Evolutionary conservation across 2,888 invertebrate genomes (phyloP).

Genomic region (Erebia ligea): DNA sequence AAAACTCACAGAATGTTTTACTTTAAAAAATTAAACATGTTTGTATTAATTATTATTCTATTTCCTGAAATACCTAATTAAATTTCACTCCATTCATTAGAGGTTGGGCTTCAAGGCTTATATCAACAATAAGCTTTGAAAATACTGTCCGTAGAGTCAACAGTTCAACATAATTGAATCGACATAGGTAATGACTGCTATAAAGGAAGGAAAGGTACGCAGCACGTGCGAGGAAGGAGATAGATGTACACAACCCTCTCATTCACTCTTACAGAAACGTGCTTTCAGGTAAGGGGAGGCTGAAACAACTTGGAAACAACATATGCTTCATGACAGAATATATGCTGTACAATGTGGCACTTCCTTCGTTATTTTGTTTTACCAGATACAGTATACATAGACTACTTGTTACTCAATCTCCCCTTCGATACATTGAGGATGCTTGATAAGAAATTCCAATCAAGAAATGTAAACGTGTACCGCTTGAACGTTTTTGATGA

Average conservation of each 20-base stretch:
- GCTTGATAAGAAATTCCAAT: slow-evolving; percentile 68
- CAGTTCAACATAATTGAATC: slow-evolving; percentile 73
- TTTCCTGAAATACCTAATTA: not conserved
- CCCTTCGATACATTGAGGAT: slow-evolving; percentile 50
- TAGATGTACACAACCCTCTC: slow-evolving; percentile 40
- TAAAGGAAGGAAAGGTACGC: slow-evolving; percentile 46
- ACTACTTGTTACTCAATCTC: slow-evolving; percentile 53
- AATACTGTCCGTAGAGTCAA: slow-evolving; percentile 66
- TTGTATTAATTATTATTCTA: no score
- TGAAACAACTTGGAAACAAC: slow-evolving; percentile 55
- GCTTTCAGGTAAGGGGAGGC: slow-evolving; percentile 28
- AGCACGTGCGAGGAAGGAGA: slow-evolving; percentile 52
- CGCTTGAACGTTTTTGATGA: slow-evolving; percentile 28
- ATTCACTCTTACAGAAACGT: slow-evolving; percentile 48
- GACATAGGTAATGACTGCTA: slow-evolving; percentile 60
- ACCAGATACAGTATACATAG: slow-evolving; percentile 56
- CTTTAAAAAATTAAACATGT: no score
- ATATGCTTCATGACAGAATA: slow-evolving; percentile 55
- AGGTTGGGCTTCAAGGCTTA: not conserved
- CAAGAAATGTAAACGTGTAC: slow-evolving; percentile 46
- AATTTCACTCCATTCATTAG: not conserved
- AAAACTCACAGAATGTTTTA: no score
- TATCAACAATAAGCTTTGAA: slow-evolving; percentile 47
- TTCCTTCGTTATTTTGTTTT: slow-evolving; percentile 59
- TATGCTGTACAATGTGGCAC: slow-evolving; percentile 47